Conservation (phyloP, 2,888 invertebrate genomes). For the Sarcophaga carnaria region DNA sequence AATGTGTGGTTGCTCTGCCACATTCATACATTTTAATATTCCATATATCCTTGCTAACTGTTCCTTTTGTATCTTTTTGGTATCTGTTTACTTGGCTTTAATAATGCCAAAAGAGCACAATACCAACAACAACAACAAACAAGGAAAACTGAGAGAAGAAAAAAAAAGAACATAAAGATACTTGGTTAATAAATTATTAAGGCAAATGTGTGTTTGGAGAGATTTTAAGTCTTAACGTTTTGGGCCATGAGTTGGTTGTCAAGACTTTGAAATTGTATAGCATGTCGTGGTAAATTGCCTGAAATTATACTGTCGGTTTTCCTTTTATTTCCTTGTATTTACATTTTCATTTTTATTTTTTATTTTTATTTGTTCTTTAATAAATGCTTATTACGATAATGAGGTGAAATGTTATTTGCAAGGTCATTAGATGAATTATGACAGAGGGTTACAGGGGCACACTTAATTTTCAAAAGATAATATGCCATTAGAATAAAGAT, state of each 20-base stretch:
- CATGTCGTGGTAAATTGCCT: slow-evolving; percentile 50
- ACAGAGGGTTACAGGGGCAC: background rate
- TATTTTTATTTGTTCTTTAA: slow-evolving; percentile 27
- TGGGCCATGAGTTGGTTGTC: background rate
- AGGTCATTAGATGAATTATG: slow-evolving; percentile 57
- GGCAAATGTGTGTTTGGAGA: slow-evolving; percentile 80
- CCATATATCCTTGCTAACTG: background rate
- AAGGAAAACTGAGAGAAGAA: slow-evolving; percentile 60
- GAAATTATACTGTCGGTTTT: slow-evolving; percentile 30
- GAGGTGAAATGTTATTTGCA: slow-evolving; percentile 64
- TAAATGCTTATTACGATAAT: slow-evolving; percentile 54
- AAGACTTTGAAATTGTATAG: background rate
- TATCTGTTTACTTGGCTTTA: slow-evolving; percentile 28
- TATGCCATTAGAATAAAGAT: background rate
- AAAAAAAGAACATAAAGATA: background rate
- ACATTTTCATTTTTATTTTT: background rate
- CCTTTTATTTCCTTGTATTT: background rate
- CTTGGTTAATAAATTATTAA: slow-evolving; percentile 78
- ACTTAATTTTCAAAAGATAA: background rate
- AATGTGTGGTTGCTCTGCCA: slow-evolving; percentile 68
- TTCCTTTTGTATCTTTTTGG: background rate
- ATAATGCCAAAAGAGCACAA: slow-evolving; percentile 35
- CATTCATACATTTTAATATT: slow-evolving; percentile 2
- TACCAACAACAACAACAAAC: background rate
- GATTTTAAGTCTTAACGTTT: slow-evolving; percentile 60